These are phyloP conservation scores for Catostomus latipinnis DNA, from an alignment of 2,797 vertebrate genomes.

Conservation along the genomic window DNA sequence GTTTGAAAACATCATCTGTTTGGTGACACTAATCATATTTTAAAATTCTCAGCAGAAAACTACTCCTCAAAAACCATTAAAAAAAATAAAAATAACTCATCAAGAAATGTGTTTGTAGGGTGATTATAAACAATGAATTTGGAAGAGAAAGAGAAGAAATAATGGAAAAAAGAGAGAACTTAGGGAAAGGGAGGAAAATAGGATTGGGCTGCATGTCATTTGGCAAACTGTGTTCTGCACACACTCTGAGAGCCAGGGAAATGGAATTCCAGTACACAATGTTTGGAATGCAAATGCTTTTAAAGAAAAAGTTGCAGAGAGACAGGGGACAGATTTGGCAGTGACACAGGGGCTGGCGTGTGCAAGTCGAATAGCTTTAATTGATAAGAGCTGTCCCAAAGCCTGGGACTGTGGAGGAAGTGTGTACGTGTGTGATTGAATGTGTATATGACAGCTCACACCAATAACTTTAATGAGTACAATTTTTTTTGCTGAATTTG, in stretches of 20 bases:
- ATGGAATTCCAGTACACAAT: constrained; percentile 55
- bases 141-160: constrained; percentile 45
- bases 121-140: no score
- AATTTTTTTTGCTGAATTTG: constrained; percentile 14
- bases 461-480: constrained; percentile 29
- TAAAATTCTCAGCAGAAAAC: no score
- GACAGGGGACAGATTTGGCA: constrained; percentile 58
- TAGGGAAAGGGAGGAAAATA: constrained; percentile 39
- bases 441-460: neutral
- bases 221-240: constrained; percentile 36
- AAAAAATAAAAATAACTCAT: no score
- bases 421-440: constrained; percentile 4
- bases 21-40: no score
- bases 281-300: constrained; percentile 60
- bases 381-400: constrained; percentile 62
- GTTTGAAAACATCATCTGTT: no score
- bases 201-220: constrained; percentile 43
- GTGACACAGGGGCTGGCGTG: constrained; percentile 5
- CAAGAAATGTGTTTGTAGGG: no score
- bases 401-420: constrained; percentile 28
- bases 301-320: constrained; percentile 51
- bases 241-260: constrained; percentile 37
- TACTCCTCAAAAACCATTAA: no score
- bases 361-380: constrained; percentile 57
- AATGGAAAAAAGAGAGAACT: constrained; percentile 45